A percentile compares a stretch with the other conserved stretches of the same genome.
Evolutionary conservation across 2,797 vertebrate genomes (phyloP).

Genomic region (Urophycis tenuis): DNA sequence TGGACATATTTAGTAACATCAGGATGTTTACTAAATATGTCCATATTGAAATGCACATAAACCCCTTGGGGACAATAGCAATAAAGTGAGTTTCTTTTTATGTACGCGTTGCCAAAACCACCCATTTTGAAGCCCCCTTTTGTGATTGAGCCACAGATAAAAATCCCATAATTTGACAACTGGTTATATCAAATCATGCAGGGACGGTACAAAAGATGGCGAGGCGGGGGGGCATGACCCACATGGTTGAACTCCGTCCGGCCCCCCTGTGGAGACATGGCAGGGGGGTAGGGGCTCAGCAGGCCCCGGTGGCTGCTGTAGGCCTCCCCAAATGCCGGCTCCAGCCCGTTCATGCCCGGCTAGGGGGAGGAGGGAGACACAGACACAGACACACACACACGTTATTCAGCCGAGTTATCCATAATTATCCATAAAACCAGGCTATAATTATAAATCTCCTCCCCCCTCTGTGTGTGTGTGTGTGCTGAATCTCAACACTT

Average conservation of each 20-base stretch:
- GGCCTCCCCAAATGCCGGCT: constrained; percentile 73
- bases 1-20: too few relatives aligned
- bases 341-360: constrained; percentile 74
- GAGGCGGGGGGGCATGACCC: constrained; percentile 6
- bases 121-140: neutral
- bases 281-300: constrained; percentile 63
- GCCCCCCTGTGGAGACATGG: constrained; percentile 67
- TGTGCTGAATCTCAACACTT: too few relatives aligned
- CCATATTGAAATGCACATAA: too few relatives aligned
- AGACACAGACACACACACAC: neutral
- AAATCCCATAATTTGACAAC: neutral
- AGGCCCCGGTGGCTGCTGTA: constrained; percentile 64
- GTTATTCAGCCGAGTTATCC: neutral
- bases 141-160: neutral
- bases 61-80: too few relatives aligned
- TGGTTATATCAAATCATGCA: neutral
- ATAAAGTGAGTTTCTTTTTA: too few relatives aligned
- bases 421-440: neutral
- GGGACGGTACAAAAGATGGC: too few relatives aligned
- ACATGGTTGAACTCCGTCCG: constrained; percentile 69
- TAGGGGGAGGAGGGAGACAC: constrained; percentile 25
- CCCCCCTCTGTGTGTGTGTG: neutral
- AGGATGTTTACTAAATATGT: too few relatives aligned
- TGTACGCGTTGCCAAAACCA: too few relatives aligned
- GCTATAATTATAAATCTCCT: neutral